These are phyloP conservation scores for Micrasema longulum DNA, from an alignment of 1,140 invertebrate genomes.

Conservation along the genomic window DNA sequence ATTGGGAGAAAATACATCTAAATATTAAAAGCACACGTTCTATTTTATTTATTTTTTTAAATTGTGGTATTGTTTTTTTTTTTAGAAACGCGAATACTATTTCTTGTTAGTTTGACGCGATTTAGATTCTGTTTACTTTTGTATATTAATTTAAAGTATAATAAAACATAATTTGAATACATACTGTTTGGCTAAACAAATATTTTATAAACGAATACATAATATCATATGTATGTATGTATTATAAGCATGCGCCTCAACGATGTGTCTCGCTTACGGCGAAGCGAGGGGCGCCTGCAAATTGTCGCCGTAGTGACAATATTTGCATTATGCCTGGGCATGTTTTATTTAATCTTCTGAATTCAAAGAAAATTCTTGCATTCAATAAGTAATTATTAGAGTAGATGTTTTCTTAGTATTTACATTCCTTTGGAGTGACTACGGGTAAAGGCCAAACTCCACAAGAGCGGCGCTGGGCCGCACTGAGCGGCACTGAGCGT, in stretches of 20 bases:
- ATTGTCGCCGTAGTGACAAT: slow-evolving; percentile 16
- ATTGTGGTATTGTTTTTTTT: no score
- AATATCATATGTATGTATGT: background rate
- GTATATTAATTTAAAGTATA: no score
- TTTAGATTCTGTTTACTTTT: no score
- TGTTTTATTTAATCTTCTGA: slow-evolving; percentile 13
- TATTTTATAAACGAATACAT: slow-evolving; percentile 6
- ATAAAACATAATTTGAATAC: no score
- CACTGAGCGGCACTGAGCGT: no score
- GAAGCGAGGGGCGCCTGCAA: background rate
- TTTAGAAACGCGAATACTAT: no score
- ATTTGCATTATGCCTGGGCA: slow-evolving; percentile 11
- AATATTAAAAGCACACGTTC: slow-evolving; percentile 8
- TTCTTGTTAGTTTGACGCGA: no score
- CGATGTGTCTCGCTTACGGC: slow-evolving; percentile 2
- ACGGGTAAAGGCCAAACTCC: background rate
- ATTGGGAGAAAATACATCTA: no score
- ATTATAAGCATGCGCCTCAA: slow-evolving; percentile 1
- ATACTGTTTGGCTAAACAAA: slow-evolving; percentile 15
- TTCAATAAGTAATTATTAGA: slow-evolving; percentile 5
- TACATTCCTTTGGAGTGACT: slow-evolving; percentile 1
- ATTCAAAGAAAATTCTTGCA: slow-evolving; percentile 21
- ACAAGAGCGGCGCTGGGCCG: no score
- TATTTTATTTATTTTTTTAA: no score
- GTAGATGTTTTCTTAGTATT: background rate